A percentile compares a stretch with the other conserved stretches of the same genome.
Conservation (phyloP, 2,113 vertebrate genomes). For the Amphiprion percula region DNA sequence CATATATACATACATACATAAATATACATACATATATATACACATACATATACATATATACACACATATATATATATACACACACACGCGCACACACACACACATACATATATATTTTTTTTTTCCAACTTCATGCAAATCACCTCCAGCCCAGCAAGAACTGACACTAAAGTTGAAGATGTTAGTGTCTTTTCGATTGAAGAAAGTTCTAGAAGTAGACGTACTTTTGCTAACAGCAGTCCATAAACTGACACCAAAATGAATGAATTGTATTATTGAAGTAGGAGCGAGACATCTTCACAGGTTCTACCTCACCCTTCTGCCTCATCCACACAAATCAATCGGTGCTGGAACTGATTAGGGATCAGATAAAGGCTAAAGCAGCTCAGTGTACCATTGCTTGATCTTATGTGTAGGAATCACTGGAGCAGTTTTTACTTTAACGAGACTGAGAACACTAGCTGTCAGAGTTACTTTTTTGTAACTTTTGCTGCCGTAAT, state of each 20-base stretch:
- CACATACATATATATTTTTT: too few relatives aligned
- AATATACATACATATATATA: too few relatives aligned
- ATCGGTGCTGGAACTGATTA: background rate
- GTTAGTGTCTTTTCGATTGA: background rate
- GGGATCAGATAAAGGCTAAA: background rate
- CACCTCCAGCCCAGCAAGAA: background rate
- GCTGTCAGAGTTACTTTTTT: background rate
- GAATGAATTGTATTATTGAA: background rate
- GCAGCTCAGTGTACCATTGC: background rate
- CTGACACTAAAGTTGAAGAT: background rate
- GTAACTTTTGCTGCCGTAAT: background rate
- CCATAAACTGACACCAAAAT: too few relatives aligned
- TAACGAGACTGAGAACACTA: background rate
- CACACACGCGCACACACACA: too few relatives aligned
- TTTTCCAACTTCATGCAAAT: background rate
- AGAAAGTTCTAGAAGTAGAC: too few relatives aligned
- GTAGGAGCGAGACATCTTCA: background rate
- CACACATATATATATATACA: too few relatives aligned
- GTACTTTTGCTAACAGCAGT: too few relatives aligned
- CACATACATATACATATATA: too few relatives aligned
- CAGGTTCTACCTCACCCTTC: background rate
- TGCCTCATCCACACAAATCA: background rate
- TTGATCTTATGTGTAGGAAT: background rate
- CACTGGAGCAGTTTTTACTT: background rate
- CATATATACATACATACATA: too few relatives aligned